Percentiles rank a stretch among this genome's conserved stretches.
phyloP scores from a whole-genome alignment of 2,113 vertebrate genomes.

The Girardinichthys multiradiatus region DNA sequence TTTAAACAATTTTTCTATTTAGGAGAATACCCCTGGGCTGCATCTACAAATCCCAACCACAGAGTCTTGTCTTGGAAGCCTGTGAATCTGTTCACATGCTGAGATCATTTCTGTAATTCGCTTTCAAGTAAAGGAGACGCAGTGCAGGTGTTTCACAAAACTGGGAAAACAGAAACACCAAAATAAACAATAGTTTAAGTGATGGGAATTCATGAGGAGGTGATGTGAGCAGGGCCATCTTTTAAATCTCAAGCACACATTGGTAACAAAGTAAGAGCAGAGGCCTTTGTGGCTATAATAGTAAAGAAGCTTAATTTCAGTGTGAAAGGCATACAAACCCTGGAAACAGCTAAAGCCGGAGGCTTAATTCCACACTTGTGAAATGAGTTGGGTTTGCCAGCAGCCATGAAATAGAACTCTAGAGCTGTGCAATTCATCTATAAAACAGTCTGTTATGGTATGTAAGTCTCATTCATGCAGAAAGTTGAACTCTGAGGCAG shows the following conservation, averaged over 20 bases:
- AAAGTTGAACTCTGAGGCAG: conserved; percentile 57
- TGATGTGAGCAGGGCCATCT: conserved; percentile 34
- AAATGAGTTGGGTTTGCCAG: conserved; percentile 56
- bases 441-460: conserved; percentile 63
- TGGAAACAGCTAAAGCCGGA: conserved; percentile 22
- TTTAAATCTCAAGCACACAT: conserved; percentile 45
- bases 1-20: conserved; percentile 55
- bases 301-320: conserved; percentile 48
- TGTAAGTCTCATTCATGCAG: conserved; percentile 66
- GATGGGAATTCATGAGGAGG: conserved; percentile 32
- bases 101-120: conserved; percentile 33
- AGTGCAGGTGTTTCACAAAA: conserved; percentile 54
- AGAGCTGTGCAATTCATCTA: conserved; percentile 45
- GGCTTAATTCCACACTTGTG: conserved; percentile 55
- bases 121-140: conserved; percentile 47
- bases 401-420: conserved; percentile 67
- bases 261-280: conserved; percentile 35
- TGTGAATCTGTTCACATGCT: conserved; percentile 44
- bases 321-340: conserved; percentile 46
- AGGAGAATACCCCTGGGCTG: conserved; percentile 51
- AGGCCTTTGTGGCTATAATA: conserved; percentile 51
- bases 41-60: conserved; percentile 49
- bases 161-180: conserved; percentile 14
- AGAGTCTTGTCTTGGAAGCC: conserved; percentile 27
- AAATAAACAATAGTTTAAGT: conserved; percentile 26